These are phyloP conservation scores for Chaetophractus vellerosus DNA, from an alignment of 2,797 vertebrate species.

Conservation along the genomic window DNA sequence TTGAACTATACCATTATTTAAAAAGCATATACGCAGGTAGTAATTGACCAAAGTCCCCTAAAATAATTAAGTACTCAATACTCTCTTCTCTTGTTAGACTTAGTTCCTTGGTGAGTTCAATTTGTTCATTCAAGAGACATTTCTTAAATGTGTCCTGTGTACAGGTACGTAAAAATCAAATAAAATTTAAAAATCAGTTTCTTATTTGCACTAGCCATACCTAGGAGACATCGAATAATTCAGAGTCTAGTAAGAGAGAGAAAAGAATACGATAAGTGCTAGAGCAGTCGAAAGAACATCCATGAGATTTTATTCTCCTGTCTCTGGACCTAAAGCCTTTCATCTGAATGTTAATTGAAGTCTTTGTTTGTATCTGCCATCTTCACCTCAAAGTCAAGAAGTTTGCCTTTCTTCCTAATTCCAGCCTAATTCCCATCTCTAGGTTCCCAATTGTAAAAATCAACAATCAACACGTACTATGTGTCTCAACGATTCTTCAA, in stretches of 20 bases:
- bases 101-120: background rate
- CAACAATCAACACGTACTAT: background rate
- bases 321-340: background rate
- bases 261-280: background rate
- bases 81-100: constrained; percentile 28
- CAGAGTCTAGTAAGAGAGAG: background rate
- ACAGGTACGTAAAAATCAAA: background rate
- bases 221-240: background rate
- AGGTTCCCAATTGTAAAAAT: background rate
- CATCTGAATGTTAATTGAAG: background rate
- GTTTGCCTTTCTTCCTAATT: background rate
- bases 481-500: background rate
- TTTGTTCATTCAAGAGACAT: constrained; percentile 45
- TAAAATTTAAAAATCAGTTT: background rate
- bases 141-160: constrained; percentile 14
- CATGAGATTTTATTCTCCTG: background rate
- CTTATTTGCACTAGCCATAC: background rate
- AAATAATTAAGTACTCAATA: constrained; percentile 58
- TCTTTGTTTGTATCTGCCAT: background rate
- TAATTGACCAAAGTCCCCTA: constrained; percentile 34
- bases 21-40: background rate
- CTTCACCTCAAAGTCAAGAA: background rate
- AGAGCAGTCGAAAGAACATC: background rate
- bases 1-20: constrained; percentile 56
- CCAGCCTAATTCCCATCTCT: background rate